phyloP scores from a whole-genome alignment of 1,140 invertebrate species.

The Papilio helenus region DNA sequence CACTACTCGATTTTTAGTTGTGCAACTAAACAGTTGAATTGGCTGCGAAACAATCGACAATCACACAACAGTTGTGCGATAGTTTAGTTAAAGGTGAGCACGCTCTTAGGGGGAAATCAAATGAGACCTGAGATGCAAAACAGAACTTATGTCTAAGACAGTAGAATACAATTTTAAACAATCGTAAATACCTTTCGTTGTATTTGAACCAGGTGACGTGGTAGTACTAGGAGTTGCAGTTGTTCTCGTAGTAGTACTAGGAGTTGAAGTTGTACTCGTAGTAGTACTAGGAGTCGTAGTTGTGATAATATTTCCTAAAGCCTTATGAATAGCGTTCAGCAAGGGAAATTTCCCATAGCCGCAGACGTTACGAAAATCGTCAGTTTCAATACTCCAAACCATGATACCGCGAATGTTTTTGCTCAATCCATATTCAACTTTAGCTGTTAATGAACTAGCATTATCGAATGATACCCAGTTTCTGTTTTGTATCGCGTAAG shows the following conservation, averaged over 20 bases:
- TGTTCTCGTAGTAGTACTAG: background rate
- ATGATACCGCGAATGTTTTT: constrained; percentile 86
- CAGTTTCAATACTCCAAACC: constrained; percentile 90
- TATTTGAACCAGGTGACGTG: background rate
- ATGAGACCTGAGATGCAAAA: too few relatives aligned
- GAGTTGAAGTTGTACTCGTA: background rate
- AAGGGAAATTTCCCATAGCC: constrained; percentile 79
- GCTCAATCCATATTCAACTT: constrained; percentile 83
- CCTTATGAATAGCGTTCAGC: constrained; percentile 63
- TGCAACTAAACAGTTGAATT: too few relatives aligned
- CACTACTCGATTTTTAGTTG: too few relatives aligned
- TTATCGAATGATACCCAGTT: constrained; percentile 93
- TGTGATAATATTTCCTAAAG: constrained; percentile 42
- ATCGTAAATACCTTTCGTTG: constrained; percentile 1
- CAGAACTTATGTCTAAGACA: too few relatives aligned
- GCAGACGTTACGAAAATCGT: constrained; percentile 87
- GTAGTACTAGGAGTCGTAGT: background rate
- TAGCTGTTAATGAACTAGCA: constrained; percentile 79
- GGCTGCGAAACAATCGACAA: too few relatives aligned
- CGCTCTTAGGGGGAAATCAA: too few relatives aligned
- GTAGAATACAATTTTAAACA: background rate
- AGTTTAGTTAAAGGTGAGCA: too few relatives aligned
- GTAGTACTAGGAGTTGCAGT: background rate
- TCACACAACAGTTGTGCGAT: too few relatives aligned
- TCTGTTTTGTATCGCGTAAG: constrained; percentile 85